These are phyloP conservation scores for Drusus annulatus DNA, from an alignment of 1,140 invertebrate genomes.

Conservation along the genomic window DNA sequence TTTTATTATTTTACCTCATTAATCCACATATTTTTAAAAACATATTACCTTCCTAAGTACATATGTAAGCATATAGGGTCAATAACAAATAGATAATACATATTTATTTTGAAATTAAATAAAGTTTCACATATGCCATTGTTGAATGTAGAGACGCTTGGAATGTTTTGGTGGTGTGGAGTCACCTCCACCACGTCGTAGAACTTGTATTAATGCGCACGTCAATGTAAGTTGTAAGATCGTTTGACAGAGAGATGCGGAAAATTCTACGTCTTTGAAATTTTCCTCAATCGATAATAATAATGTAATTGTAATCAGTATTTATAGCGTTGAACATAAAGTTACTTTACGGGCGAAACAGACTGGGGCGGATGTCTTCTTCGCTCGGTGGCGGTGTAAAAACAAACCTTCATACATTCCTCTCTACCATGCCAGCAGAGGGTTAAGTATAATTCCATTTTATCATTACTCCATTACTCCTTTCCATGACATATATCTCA, in stretches of 20 bases:
- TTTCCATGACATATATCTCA: conserved; percentile 32
- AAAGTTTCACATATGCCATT: conserved; percentile 27
- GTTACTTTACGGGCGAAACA: not conserved
- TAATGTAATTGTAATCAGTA: conserved; percentile 31
- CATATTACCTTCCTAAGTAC: conserved; percentile 30
- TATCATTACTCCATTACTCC: conserved; percentile 6
- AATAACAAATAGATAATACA: conserved; percentile 29
- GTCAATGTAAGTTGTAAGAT: not conserved
- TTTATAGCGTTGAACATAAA: conserved; percentile 17
- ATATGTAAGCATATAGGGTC: not conserved
- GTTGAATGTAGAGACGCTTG: not conserved
- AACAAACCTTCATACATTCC: conserved; percentile 32
- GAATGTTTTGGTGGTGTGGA: no score
- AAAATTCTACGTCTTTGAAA: conserved; percentile 23
- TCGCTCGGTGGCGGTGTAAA: not conserved
- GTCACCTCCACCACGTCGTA: not conserved
- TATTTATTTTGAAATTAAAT: conserved; percentile 24
- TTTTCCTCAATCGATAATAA: conserved; percentile 22
- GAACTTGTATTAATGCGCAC: not conserved
- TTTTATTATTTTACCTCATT: conserved; percentile 26
- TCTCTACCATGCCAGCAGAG: conserved; percentile 14
- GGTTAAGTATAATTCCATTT: conserved; percentile 21
- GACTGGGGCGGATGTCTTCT: not conserved
- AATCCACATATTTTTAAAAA: conserved; percentile 22
- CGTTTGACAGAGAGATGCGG: not conserved